phyloP scores from a whole-genome alignment of 2,888 invertebrate species.

The Ephialtes manifestator region DNA sequence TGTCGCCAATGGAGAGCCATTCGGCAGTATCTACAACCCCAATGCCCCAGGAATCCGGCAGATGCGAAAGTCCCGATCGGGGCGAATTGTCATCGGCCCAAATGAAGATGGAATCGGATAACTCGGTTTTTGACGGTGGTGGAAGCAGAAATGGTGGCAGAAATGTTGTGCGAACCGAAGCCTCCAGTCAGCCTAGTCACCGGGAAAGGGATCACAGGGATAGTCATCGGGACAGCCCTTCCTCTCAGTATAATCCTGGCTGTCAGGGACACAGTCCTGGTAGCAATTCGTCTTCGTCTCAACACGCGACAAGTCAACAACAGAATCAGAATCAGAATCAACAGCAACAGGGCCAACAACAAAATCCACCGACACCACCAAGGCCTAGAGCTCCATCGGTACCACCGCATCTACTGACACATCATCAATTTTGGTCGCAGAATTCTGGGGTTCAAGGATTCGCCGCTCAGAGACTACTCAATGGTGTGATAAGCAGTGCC shows the following conservation, averaged over 20 bases:
- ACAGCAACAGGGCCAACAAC: constrained; percentile 72
- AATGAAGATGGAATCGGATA: constrained; percentile 86
- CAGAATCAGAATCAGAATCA: constrained; percentile 74
- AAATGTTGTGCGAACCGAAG: constrained; percentile 72
- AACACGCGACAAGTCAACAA: constrained; percentile 63
- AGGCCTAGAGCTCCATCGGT: constrained; percentile 86
- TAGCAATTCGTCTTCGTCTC: constrained; percentile 73
- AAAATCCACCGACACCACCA: constrained; percentile 74
- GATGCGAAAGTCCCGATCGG: constrained; percentile 81
- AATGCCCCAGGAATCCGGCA: constrained; percentile 80
- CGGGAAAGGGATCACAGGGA: constrained; percentile 60
- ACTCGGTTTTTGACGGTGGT: constrained; percentile 88
- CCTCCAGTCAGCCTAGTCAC: constrained; percentile 78
- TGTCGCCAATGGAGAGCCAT: constrained; percentile 87
- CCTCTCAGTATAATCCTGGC: constrained; percentile 82
- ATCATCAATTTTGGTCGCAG: constrained; percentile 86
- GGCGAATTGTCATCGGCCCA: constrained; percentile 81
- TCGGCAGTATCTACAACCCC: constrained; percentile 83
- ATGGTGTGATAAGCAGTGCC: constrained; percentile 84
- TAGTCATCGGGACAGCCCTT: constrained; percentile 81
- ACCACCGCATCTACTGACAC: constrained; percentile 86
- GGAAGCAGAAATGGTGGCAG: constrained; percentile 83
- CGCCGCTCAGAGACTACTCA: constrained; percentile 84
- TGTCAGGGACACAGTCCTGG: constrained; percentile 81
- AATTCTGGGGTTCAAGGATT: constrained; percentile 83